These are phyloP conservation scores for Chauna torquata DNA, from an alignment of 2,113 vertebrate species.

Conservation along the genomic window DNA sequence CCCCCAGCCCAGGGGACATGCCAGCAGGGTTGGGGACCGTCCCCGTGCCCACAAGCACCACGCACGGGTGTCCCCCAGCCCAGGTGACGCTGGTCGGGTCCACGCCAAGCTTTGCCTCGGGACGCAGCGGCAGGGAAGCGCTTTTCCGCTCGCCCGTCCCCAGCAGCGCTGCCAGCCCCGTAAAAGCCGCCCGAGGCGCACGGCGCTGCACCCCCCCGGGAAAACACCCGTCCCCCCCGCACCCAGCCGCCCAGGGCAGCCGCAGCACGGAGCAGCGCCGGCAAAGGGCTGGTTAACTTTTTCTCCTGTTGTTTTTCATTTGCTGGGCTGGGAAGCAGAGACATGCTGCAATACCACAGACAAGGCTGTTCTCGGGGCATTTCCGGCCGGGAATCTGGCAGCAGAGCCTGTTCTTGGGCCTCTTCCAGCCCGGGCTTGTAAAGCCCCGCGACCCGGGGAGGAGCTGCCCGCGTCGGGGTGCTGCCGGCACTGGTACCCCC, in stretches of 20 bases:
- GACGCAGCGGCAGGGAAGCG: not conserved
- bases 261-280: not conserved
- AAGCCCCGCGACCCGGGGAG: not conserved
- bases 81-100: rapidly evolving
- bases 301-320: conserved; percentile 57
- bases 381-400: conserved; percentile 70
- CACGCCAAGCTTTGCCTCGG: rapidly evolving
- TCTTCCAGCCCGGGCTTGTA: conserved; percentile 48
- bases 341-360: conserved; percentile 60
- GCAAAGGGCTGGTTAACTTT: conserved; percentile 41
- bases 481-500: not conserved
- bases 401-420: conserved; percentile 38
- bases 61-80: rapidly evolving
- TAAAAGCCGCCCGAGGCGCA: no score
- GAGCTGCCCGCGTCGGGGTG: not conserved
- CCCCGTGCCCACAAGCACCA: rapidly evolving
- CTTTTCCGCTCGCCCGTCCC: not conserved
- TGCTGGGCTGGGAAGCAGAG: conserved; percentile 45
- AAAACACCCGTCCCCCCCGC: no score
- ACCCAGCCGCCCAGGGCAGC: not conserved
- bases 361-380: conserved; percentile 64
- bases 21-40: rapidly evolving
- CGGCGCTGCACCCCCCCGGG: no score
- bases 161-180: rapidly evolving
- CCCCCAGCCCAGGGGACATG: not conserved